phyloP scores from a whole-genome alignment of 2,113 vertebrate genomes.

The Mirounga angustirostris region DNA sequence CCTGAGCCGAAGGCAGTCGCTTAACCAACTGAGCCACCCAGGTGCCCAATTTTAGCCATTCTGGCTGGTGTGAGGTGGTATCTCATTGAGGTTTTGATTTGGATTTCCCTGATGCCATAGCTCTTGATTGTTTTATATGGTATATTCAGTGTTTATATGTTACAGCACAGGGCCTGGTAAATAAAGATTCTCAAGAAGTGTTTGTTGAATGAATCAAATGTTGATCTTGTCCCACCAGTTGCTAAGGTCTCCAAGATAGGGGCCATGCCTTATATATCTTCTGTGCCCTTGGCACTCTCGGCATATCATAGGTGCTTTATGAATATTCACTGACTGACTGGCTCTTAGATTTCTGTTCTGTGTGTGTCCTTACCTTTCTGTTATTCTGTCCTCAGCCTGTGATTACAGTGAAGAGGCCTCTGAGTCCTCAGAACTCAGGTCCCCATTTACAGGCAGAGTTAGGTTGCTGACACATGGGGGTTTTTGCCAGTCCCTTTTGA shows the following conservation, averaged over 20 bases:
- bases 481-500: background rate
- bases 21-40: too few species aligned
- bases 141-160: background rate
- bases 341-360: constrained; percentile 41
- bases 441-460: background rate
- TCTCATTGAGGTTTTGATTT: too few species aligned
- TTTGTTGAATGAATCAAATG: background rate
- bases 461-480: background rate
- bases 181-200: constrained; percentile 37
- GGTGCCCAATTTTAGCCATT: too few species aligned
- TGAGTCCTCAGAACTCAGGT: background rate
- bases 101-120: too few species aligned
- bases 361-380: background rate
- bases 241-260: background rate
- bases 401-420: background rate
- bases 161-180: background rate
- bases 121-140: too few species aligned
- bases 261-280: background rate
- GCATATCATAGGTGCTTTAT: background rate
- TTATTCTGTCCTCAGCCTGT: background rate
- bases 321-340: background rate
- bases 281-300: background rate
- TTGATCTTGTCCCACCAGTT: background rate
- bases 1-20: too few species aligned
- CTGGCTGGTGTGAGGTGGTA: too few species aligned